These are phyloP conservation scores for Aleiodes leptofemur DNA, from an alignment of 2,888 invertebrate genomes.

Conservation along the genomic window DNA sequence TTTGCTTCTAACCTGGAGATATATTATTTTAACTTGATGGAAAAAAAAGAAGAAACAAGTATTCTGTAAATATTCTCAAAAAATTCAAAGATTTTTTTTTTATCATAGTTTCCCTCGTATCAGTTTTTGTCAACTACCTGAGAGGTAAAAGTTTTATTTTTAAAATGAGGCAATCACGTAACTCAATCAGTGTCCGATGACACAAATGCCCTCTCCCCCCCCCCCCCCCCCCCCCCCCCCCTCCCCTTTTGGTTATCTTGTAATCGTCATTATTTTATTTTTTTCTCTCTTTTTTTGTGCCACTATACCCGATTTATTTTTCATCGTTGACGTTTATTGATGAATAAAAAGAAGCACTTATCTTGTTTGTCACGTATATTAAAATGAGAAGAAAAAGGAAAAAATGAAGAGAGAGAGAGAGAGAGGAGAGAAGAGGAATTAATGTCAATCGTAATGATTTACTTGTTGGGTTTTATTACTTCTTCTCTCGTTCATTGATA, in stretches of 20 bases:
- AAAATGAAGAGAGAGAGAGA: not conserved
- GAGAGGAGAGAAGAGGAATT: not conserved
- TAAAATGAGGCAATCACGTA: not conserved
- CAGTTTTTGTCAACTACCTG: not conserved
- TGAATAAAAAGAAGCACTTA: conserved; percentile 25
- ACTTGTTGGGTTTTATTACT: no score
- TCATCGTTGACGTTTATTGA: not conserved
- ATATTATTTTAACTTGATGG: no score
- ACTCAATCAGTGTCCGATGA: conserved; percentile 24
- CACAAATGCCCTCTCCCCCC: conserved; percentile 11
- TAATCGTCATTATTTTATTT: conserved; percentile 9
- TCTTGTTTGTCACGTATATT: conserved; percentile 1
- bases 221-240: not conserved
- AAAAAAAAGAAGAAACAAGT: not conserved
- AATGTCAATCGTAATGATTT: no score
- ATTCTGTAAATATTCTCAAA: not conserved
- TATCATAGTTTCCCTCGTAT: not conserved
- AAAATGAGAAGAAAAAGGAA: conserved; percentile 3
- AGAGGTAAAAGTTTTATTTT: conserved; percentile 21
- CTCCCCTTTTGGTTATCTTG: not conserved
- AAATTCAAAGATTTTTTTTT: not conserved
- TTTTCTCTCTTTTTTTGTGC: not conserved
- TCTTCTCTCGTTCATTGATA: no score
- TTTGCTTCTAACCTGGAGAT: no score
- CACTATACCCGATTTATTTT: not conserved